phyloP scores from a whole-genome alignment of 2,888 invertebrate genomes.

The Mythimna lalbum region DNA sequence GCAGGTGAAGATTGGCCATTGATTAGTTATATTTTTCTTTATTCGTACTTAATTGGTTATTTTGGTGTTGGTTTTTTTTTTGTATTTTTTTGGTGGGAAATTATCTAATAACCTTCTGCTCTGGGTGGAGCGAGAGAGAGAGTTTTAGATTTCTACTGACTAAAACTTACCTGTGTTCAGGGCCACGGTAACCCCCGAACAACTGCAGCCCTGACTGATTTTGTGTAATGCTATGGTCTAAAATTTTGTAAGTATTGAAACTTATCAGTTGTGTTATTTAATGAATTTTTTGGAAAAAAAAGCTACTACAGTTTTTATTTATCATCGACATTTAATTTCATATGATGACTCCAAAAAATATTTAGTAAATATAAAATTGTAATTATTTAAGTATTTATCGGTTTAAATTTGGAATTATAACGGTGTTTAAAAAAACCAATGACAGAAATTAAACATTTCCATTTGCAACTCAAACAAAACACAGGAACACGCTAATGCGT shows the following conservation, averaged over 20 bases:
- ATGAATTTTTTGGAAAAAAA: not conserved
- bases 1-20: conserved; percentile 71
- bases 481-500: conserved; percentile 10
- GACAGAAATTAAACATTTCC: not conserved
- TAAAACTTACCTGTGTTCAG: too few species aligned
- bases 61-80: conserved; percentile 57
- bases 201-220: too few species aligned
- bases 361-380: not conserved
- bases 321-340: too few species aligned
- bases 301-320: not conserved
- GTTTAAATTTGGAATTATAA: not conserved
- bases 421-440: not conserved
- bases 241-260: too few species aligned
- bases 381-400: not conserved
- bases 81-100: conserved; percentile 19
- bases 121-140: too few species aligned
- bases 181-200: too few species aligned
- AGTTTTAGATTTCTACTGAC: too few species aligned
- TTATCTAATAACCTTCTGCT: not conserved
- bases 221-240: too few species aligned
- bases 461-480: conserved; percentile 1
- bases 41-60: conserved; percentile 56
- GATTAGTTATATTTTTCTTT: conserved; percentile 59
- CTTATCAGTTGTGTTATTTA: conserved; percentile 1
- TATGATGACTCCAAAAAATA: too few species aligned